Evolutionary conservation across 2,797 vertebrate species (phyloP), one percentile per base, ranked within the genome.

Genomic region (Urosaurus nigricauda): DNA sequence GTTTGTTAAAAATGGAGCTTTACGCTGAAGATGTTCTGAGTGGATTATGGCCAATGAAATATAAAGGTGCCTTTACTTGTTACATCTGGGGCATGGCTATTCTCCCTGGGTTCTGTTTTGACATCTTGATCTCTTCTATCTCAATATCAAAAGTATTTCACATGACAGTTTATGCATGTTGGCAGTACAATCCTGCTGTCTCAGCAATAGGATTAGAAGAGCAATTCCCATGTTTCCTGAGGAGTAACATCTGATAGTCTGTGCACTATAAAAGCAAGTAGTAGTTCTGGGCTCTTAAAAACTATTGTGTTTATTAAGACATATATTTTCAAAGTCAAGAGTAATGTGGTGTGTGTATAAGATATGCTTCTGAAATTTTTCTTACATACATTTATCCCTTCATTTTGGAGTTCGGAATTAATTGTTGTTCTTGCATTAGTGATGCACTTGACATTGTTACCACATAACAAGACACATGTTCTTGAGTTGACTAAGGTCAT

Each of bases 131-230:
- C 12, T 29, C 47, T 87, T 17, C 58, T 73, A 75, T 63, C 32
- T 75, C 56, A 43, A 63, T 71, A 35, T 80, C 47, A 87, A 51
- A 87, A 73, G 16, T 43, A 58, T 87, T 87, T 71, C 29, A 79
- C 37, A 58, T 32, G 16, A 58, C 12, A 4, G 24, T 79, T 87
- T 53, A 70, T 81, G 26, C 71, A 68, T 40, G 35, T 87, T 87
- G 78, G 65, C 86, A 87, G 37, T 12, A 19, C 11, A 81, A 37
- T 40, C 24, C 65, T 56, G 43, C 68, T 79, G 51, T 68, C 26
- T 85, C 74, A 58, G 71, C 84, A 60, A 26, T 63, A 43, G 16
- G 60, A 16, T 58, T 60, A n/a, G 56, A 75, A 75, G 32, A 40
- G 5, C 32, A 43, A 43, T 75, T 60, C 73, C 4, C 32, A 58